Evolutionary conservation across 2,888 invertebrate genomes (phyloP).

Genomic region (Pristionchus fissidentatus): DNA sequence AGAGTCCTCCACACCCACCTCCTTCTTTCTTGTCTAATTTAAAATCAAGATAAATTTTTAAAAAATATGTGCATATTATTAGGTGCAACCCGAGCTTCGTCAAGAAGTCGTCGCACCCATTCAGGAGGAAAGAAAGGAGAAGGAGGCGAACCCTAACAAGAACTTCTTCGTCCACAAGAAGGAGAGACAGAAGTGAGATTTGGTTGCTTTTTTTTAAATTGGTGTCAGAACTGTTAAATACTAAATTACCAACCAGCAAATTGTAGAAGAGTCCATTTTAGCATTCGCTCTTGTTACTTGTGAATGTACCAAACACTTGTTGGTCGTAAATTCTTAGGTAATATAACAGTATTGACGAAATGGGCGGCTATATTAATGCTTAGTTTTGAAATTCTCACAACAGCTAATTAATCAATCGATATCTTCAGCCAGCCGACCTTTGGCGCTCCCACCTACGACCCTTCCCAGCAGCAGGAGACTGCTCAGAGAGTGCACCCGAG

Average conservation of each 20-base stretch:
- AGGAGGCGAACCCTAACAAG: background rate
- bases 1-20: too few species aligned
- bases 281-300: too few species aligned
- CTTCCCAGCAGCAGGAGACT: background rate
- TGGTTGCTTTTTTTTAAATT: too few species aligned
- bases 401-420: too few species aligned
- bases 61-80: background rate
- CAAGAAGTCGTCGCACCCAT: background rate
- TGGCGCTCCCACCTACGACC: conserved; percentile 47
- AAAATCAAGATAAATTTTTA: background rate
- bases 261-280: too few species aligned
- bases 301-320: background rate
- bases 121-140: background rate
- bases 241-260: too few species aligned
- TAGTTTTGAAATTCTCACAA: too few species aligned
- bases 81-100: conserved; percentile 4
- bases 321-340: too few species aligned
- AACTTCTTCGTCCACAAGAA: conserved; percentile 30
- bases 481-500: conserved; percentile 22
- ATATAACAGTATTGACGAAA: too few species aligned
- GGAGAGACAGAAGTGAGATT: conserved; percentile 26
- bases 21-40: too few species aligned
- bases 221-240: too few species aligned
- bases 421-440: conserved; percentile 41
- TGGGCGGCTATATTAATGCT: background rate